A percentile compares a stretch with the other conserved stretches of the same genome.
phyloP scores from a whole-genome alignment of 1,140 invertebrate genomes.

The Drosophila parvula region DNA sequence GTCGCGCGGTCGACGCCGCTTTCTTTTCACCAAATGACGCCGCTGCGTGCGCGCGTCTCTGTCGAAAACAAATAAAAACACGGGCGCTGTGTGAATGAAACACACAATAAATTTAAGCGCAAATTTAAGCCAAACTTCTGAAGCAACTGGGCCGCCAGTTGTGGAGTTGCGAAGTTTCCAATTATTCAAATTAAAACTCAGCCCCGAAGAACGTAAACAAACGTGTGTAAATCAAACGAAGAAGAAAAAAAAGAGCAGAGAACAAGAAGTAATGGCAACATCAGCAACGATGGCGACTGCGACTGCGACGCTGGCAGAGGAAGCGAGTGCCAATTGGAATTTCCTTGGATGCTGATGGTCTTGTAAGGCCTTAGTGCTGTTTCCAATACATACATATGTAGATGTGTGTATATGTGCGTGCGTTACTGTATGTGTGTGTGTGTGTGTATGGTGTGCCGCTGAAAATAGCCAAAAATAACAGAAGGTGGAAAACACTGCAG shows the following conservation, averaged over 20 bases:
- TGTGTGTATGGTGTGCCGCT: slow-evolving; percentile 7
- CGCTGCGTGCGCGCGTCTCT: slow-evolving; percentile 8
- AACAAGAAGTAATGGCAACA: slow-evolving; percentile 25
- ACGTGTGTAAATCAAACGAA: slow-evolving; percentile 24
- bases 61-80: slow-evolving; percentile 8
- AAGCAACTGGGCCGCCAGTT: neutral
- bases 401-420: slow-evolving; percentile 9
- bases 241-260: slow-evolving; percentile 2
- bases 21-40: slow-evolving; percentile 10
- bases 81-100: slow-evolving; percentile 12
- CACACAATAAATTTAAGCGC: slow-evolving; percentile 2
- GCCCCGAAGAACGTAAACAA: slow-evolving; percentile 42
- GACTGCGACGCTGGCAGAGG: slow-evolving; percentile 9
- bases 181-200: slow-evolving; percentile 13
- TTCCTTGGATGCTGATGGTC: slow-evolving; percentile 50
- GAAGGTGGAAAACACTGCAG: slow-evolving; percentile 24
- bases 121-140: neutral
- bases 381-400: slow-evolving; percentile 4
- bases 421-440: neutral
- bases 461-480: slow-evolving; percentile 13
- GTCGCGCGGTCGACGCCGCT: slow-evolving; percentile 7
- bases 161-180: neutral
- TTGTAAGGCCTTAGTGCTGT: slow-evolving; percentile 34
- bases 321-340: slow-evolving; percentile 30
- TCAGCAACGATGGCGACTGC: slow-evolving; percentile 3